Base-by-base conservation (phyloP, 2,113 vertebrate species). In the Himantopus leucocephalus region DNA sequence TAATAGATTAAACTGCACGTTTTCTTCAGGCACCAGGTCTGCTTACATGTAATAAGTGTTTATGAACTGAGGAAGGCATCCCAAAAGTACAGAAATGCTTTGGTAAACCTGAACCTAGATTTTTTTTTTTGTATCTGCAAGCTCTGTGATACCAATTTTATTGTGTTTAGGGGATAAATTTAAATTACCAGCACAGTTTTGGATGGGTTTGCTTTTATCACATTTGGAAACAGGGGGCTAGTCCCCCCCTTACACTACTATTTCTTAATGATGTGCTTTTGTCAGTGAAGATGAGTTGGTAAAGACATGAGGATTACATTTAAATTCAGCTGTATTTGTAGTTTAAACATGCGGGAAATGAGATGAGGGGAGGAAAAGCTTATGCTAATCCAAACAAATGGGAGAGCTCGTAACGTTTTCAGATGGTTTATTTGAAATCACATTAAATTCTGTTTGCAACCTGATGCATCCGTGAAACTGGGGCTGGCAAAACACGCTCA, bases 361-460 rank as follows among this genome's bases (percentile, higher is more conserved):
- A 97, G 91, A 94, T 88, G 89, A 90, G 64, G 70, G n/a, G 58
- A 94, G 83, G 73, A 95, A 94, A 82, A 93, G 88, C 60, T 95
- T 96, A 95, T 95, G 85, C n/a, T 96, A 95, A 95, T 92, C 91
- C 83, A 83, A 66, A 92, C 84, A 92, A 95, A 96, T 34, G 63
- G 87, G 47, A 94, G 67, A 73, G n/a, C 64, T 95, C 5, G 6
- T 68, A 96, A 92, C 15, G 0, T 92, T 96, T 94, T 71, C 85
- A 94, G 63, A 77, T 50, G 50, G 43, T 90, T 94, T 95, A 91
- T 91, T 88, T 88, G 71, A 89, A 95, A 93, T 91, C 66, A 62
- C 68, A 71, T 83, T 84, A 94, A 92, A 94, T 89, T 94, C 71
- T 82, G 27, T 85, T 94, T 68, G 60, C 24, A 92, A 79, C 53